A percentile compares a stretch with the other conserved stretches of the same genome.
phyloP scores from a whole-genome alignment of 1,140 invertebrate genomes.

The Teleogryllus occipitalis region DNA sequence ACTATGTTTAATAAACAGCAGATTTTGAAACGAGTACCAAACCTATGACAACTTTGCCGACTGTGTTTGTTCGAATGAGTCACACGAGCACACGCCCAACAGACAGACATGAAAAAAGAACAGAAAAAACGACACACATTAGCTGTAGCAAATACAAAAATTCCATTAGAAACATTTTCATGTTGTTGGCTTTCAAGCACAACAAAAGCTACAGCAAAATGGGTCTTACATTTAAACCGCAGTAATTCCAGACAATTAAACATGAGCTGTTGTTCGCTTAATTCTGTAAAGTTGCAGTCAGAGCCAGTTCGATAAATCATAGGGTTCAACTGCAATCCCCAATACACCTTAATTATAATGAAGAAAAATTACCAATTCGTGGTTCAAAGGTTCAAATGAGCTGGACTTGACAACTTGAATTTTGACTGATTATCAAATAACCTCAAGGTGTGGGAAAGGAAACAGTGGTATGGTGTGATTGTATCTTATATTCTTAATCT shows the following conservation, averaged over 20 bases:
- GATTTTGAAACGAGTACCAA: slow-evolving; percentile 29
- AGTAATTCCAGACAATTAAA: neutral
- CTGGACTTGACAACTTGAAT: no score
- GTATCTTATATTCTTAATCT: no score
- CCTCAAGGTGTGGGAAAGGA: no score
- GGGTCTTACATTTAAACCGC: neutral
- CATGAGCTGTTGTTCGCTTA: neutral
- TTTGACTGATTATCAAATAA: no score
- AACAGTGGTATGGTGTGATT: no score
- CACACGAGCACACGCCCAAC: slow-evolving; percentile 23
- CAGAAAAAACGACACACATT: slow-evolving; percentile 18
- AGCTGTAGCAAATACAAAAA: slow-evolving; percentile 7
- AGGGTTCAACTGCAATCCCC: no score
- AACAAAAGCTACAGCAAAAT: neutral
- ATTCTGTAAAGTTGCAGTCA: neutral
- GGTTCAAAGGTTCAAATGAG: no score
- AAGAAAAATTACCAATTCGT: no score
- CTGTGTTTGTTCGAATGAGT: slow-evolving; percentile 27
- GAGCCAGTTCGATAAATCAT: no score
- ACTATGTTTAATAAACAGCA: slow-evolving; percentile 13
- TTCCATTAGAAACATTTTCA: neutral
- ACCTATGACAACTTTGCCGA: slow-evolving; percentile 47
- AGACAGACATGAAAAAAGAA: slow-evolving; percentile 32
- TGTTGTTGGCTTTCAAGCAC: neutral
- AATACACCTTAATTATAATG: no score